Base-by-base conservation (phyloP, 1,140 invertebrate species). In the Oedothorax gibbosus region DNA sequence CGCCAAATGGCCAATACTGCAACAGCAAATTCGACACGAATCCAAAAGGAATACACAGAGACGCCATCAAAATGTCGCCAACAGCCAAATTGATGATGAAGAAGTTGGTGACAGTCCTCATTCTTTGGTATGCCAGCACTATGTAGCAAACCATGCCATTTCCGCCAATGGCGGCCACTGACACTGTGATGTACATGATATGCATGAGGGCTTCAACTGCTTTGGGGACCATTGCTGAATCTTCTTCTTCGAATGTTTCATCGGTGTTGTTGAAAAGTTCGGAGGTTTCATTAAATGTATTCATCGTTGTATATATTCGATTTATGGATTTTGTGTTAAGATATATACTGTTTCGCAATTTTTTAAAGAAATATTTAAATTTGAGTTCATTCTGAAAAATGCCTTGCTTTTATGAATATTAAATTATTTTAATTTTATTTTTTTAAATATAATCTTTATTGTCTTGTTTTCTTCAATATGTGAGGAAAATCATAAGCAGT, bases 91-190 rank as follows among this genome's bases (percentile, higher is more conserved):
- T 97, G 86, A 94, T 93, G 86, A 97, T 96, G 88, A 96, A 96
- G 88, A 94, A 95, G 88, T 96, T 97, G 2, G 95, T 97, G 2
- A 96, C 95, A 0, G 95, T 87, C 12, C 88, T 62, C 88, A 88
- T 88, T 51, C 90, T 86, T 86, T 95, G 93, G 90, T 97, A 95
- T 76, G 91, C 91, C 90, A 95, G 92, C 20, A 96, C 95, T 88
- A 96, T 96, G 95, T 95, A 96, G 87, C 96, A 95, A 50, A 96
- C 95, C 85, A 96, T 95, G 60, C 93, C 92, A 88, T 97, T 97
- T 9, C 96, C 96, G 9, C 93, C 93, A 65, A 94, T 94, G 3
- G 95, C 95, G 9, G 95, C 92, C 49, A 95, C 90, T 15, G 95
- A 91, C 92, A 96, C 95, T 0, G 93, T 91, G 81, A 95, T 95